Conservation (phyloP, 2,888 invertebrate species). For the Drosophila falleni region DNA sequence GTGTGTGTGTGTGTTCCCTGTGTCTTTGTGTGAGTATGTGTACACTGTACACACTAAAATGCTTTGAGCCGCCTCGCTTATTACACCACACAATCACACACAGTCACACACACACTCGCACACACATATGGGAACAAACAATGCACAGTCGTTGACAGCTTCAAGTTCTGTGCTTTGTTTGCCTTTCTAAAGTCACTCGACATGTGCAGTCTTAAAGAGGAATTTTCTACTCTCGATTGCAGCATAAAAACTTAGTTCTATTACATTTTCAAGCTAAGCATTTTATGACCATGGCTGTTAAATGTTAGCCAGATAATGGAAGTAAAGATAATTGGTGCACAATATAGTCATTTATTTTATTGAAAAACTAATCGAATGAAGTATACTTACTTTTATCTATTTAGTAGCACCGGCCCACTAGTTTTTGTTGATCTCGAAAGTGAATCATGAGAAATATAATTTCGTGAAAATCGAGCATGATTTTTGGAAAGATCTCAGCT, state of each 20-base stretch:
- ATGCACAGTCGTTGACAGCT: slow-evolving; percentile 66
- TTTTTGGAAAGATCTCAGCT: slow-evolving; percentile 65
- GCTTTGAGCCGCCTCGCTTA: slow-evolving; percentile 68
- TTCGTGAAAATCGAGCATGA: slow-evolving; percentile 73
- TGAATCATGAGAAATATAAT: slow-evolving; percentile 74
- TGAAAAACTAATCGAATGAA: not conserved
- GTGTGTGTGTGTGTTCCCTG: slow-evolving; percentile 3
- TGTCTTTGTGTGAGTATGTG: slow-evolving; percentile 5
- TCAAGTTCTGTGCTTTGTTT: slow-evolving; percentile 45
- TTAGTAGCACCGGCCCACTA: no score
- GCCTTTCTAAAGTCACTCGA: slow-evolving; percentile 23
- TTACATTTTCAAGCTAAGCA: slow-evolving; percentile 25
- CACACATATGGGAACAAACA: slow-evolving; percentile 15
- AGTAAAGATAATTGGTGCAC: not conserved
- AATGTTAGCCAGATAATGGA: not conserved
- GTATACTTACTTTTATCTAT: no score
- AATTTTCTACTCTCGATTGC: slow-evolving; percentile 8
- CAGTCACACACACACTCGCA: slow-evolving; percentile 26
- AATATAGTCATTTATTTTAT: not conserved
- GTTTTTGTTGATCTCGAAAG: no score
- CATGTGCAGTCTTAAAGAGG: slow-evolving; percentile 4
- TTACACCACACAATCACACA: slow-evolving; percentile 51
- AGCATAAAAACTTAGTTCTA: slow-evolving; percentile 39
- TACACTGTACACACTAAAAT: slow-evolving; percentile 69
- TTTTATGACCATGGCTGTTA: slow-evolving; percentile 27